Evolutionary conservation across 1,140 invertebrate genomes (phyloP).

Genomic region (Megalopta genalis): DNA sequence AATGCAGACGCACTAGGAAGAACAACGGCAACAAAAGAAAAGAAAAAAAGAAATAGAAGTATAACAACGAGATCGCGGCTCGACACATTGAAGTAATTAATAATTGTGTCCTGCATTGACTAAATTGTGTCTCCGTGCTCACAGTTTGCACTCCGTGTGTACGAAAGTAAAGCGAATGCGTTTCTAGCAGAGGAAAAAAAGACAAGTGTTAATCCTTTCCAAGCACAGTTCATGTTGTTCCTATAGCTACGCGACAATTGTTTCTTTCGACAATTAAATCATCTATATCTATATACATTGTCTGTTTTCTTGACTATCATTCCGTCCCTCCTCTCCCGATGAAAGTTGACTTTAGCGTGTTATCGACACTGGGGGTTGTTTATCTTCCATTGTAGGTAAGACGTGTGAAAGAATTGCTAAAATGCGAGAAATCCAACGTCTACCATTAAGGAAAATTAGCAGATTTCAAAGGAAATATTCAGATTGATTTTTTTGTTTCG

Average conservation of each 20-base stretch:
- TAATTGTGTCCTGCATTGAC: constrained; percentile 47
- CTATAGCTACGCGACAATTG: constrained; percentile 74
- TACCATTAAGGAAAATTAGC: no score
- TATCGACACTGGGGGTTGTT: no score
- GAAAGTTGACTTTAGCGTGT: no score
- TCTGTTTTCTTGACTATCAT: constrained; percentile 30
- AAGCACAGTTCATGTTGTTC: constrained; percentile 75
- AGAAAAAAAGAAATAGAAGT: constrained; percentile 42
- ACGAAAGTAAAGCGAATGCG: constrained; percentile 62
- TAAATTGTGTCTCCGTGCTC: constrained; percentile 68
- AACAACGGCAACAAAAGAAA: constrained; percentile 38
- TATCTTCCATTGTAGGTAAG: no score
- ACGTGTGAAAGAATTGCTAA: no score
- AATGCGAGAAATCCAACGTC: no score
- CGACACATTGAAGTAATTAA: constrained; percentile 25
- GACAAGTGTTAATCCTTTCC: constrained; percentile 67
- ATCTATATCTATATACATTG: constrained; percentile 71
- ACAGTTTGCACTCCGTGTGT: constrained; percentile 66
- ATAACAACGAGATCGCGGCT: constrained; percentile 53
- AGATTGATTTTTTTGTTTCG: no score
- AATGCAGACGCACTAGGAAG: constrained; percentile 35
- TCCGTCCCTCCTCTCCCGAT: neutral
- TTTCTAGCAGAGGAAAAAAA: constrained; percentile 53
- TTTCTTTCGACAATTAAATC: constrained; percentile 75
- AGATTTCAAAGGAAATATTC: no score